Evolutionary conservation across 2,888 invertebrate genomes (phyloP), one percentile per base, ranked within the genome.

Genomic region (Ormyrus labotus): DNA sequence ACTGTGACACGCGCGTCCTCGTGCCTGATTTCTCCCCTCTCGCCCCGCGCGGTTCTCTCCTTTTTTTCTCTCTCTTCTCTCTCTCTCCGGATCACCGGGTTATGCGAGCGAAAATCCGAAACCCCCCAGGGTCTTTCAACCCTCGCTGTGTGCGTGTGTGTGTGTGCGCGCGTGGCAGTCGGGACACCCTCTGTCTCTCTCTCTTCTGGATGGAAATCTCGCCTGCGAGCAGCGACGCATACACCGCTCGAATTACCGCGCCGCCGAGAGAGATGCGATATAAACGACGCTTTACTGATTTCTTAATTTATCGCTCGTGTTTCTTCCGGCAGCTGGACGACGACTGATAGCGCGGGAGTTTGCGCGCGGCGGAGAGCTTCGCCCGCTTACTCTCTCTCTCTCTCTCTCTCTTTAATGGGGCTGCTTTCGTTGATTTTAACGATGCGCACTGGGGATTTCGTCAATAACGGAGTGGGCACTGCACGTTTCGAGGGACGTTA

Each of bases 201-300:
- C 19, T 48, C 47, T 19, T 34, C 5, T 48, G 13, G 6, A 47
- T 13, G 13, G 11, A 34, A 13, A 45, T 57, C 57, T 51, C 53
- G 9, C n/a, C n/a, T 55, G 9, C 58, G 70, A 70, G 13, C 34
- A 53, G 47, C 51, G 50, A 47, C 13, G 19, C 47, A 50, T 6
- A 13, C 45, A 13, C 47, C 8, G 64, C 57, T 74, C 65, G 47
- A n/a, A 47, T 60, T 53, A 64, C 69, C 60, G 68, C 51, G 50
- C 47, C 2, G 34, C 9, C 9, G 47, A 34, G 34, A 34, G 34
- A 34, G 34, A 69, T 79, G 34, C 75, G 75, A 80, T 75, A 64
- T 74, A 70, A 74, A 78, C 78, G 78, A 77, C 55, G 73, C 69
- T 81, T 74, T 78, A 81, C 77, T 65, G 73, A 78, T 81, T 78